phyloP scores from a whole-genome alignment of 2,888 invertebrate genomes.

The Trimorus sp. region DNA sequence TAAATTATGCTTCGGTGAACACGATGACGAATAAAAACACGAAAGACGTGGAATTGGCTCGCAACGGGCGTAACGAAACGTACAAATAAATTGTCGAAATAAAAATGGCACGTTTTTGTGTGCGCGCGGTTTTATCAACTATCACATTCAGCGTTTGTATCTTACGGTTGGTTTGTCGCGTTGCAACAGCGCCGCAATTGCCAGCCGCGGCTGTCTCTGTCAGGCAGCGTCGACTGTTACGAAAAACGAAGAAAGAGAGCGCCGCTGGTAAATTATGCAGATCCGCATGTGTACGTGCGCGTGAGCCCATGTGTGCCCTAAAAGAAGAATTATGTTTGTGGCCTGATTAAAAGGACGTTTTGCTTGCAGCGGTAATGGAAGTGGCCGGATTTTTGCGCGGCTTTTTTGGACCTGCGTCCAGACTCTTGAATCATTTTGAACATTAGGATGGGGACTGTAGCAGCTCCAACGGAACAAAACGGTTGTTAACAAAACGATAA shows the following conservation, averaged over 20 bases:
- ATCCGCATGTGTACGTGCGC: constrained; percentile 22
- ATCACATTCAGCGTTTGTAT: constrained; percentile 21
- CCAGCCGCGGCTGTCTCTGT: constrained; percentile 19
- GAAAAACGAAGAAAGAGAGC: constrained; percentile 23
- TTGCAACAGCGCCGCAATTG: constrained; percentile 19
- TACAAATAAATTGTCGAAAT: constrained; percentile 16
- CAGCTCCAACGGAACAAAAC: too few relatives aligned
- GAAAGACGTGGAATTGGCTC: neutral
- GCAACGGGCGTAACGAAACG: constrained; percentile 6
- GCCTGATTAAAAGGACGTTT: constrained; percentile 26
- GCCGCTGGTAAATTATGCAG: constrained; percentile 21
- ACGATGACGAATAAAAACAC: constrained; percentile 4
- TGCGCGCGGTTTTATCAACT: constrained; percentile 25
- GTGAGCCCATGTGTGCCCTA: constrained; percentile 4
- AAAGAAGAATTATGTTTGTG: constrained; percentile 33
- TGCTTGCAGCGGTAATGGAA: constrained; percentile 15
- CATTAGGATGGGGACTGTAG: too few relatives aligned
- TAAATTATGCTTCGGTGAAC: too few relatives aligned
- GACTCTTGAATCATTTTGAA: too few relatives aligned
- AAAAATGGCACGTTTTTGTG: neutral
- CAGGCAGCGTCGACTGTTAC: constrained; percentile 6
- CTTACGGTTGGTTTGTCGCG: constrained; percentile 25
- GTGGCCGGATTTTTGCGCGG: constrained; percentile 10
- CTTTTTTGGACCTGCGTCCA: neutral
- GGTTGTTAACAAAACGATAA: too few relatives aligned